Conservation (phyloP, 2,888 invertebrate species). For the Mylabris sibirica region DNA sequence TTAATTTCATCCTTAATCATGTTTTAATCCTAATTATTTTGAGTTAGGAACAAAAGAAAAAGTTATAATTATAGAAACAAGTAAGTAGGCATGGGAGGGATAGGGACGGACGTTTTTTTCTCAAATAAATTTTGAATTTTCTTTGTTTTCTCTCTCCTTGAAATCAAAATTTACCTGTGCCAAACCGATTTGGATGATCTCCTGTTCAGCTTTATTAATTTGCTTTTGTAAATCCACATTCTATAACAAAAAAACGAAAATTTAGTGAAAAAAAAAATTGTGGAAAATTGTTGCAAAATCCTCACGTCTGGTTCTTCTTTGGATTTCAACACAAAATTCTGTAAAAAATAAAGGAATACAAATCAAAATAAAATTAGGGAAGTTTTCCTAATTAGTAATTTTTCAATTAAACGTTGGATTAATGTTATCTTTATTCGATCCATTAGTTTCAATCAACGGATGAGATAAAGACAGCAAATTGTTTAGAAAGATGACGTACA, state of each 20-base stretch:
- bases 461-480: conserved; percentile 11
- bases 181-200: conserved; percentile 56
- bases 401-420: not conserved
- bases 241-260: conserved; percentile 41
- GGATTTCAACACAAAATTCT: conserved; percentile 53
- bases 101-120: not conserved
- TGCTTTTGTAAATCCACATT: conserved; percentile 53
- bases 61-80: conserved; percentile 4
- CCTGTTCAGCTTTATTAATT: conserved; percentile 55
- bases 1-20: not conserved
- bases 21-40: not conserved
- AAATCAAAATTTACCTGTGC: conserved; percentile 54
- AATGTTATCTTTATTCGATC: conserved; percentile 3
- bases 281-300: conserved; percentile 25
- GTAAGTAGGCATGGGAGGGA: not conserved
- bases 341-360: conserved; percentile 43
- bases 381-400: conserved; percentile 25
- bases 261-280: conserved; percentile 14
- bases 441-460: conserved; percentile 16
- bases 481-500: conserved; percentile 35
- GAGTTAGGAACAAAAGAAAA: not conserved
- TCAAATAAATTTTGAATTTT: conserved; percentile 9
- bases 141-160: not conserved
- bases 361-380: conserved; percentile 31
- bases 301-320: conserved; percentile 55